phyloP scores from a whole-genome alignment of 2,888 invertebrate species.

The Stenoptilia bipunctidactyla region DNA sequence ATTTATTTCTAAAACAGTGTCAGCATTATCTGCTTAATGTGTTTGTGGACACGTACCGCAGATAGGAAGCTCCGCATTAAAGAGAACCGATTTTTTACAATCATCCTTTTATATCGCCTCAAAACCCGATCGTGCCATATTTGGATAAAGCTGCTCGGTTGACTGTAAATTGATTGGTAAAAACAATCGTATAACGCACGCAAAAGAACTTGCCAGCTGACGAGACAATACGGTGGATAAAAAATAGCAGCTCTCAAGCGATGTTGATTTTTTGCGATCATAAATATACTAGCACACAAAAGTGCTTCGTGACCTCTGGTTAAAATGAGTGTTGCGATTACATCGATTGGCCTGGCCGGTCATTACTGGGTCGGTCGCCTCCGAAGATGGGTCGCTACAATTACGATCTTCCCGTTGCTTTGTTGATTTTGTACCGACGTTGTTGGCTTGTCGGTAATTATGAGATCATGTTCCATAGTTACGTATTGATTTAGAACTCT shows the following conservation, averaged over 20 bases:
- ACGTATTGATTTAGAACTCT: slow-evolving; percentile 59
- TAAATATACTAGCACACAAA: slow-evolving; percentile 44
- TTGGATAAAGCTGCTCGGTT: slow-evolving; percentile 20
- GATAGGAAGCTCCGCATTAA: slow-evolving; percentile 27
- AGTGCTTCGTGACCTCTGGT: slow-evolving; percentile 59
- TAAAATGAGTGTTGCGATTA: slow-evolving; percentile 59
- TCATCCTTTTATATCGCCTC: slow-evolving; percentile 20
- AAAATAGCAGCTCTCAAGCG: slow-evolving; percentile 28
- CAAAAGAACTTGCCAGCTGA: slow-evolving; percentile 15
- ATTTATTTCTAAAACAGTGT: slow-evolving; percentile 43
- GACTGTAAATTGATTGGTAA: slow-evolving; percentile 21
- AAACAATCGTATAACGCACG: slow-evolving; percentile 24
- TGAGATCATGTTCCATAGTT: slow-evolving; percentile 62
- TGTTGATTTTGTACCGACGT: slow-evolving; percentile 53
- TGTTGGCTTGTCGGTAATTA: slow-evolving; percentile 48
- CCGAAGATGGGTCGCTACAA: slow-evolving; percentile 53
- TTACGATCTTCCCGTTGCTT: slow-evolving; percentile 54
- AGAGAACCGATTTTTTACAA: slow-evolving; percentile 21
- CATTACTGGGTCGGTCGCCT: slow-evolving; percentile 52
- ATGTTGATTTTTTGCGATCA: slow-evolving; percentile 42
- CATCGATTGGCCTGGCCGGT: slow-evolving; percentile 55
- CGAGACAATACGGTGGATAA: slow-evolving; percentile 40
- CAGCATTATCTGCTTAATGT: slow-evolving; percentile 29
- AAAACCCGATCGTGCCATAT: slow-evolving; percentile 18
- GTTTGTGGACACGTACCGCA: slow-evolving; percentile 37